Percentiles rank a stretch among this genome's conserved stretches.
phyloP scores from a whole-genome alignment of 2,797 vertebrate genomes.

The Psittacula echo region DNA sequence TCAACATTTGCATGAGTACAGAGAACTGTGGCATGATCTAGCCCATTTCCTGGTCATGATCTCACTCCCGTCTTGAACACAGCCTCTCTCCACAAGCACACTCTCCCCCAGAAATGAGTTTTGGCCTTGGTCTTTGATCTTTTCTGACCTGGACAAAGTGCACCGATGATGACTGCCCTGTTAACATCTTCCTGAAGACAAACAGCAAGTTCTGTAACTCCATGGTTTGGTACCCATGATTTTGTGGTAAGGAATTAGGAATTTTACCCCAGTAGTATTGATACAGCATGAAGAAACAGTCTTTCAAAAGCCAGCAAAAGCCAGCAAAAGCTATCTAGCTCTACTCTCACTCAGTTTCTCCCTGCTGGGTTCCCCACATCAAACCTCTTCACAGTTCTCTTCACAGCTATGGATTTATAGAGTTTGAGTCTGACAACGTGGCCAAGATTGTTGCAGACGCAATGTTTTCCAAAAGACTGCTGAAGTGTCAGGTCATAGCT shows the following conservation, averaged over 20 bases:
- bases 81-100: neutral
- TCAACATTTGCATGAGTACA: neutral
- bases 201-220: neutral
- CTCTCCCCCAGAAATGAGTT: neutral
- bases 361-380: neutral
- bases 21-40: accelerated
- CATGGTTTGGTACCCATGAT: neutral
- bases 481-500: slow-evolving; percentile 87
- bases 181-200: neutral
- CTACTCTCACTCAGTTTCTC: neutral
- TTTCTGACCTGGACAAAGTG: neutral
- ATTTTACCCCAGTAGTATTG: neutral
- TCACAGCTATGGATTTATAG: slow-evolving; percentile 86
- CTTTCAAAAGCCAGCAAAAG: neutral
- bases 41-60: neutral
- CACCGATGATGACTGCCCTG: neutral
- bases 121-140: neutral
- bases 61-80: neutral
- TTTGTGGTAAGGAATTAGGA: neutral
- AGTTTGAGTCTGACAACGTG: slow-evolving; percentile 93
- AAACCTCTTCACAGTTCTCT: neutral
- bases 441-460: slow-evolving; percentile 94
- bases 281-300: neutral
- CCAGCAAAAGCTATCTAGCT: neutral
- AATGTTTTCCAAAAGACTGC: slow-evolving; percentile 91